phyloP scores from a whole-genome alignment of 2,113 vertebrate genomes.

The Corydoras maculifer region DNA sequence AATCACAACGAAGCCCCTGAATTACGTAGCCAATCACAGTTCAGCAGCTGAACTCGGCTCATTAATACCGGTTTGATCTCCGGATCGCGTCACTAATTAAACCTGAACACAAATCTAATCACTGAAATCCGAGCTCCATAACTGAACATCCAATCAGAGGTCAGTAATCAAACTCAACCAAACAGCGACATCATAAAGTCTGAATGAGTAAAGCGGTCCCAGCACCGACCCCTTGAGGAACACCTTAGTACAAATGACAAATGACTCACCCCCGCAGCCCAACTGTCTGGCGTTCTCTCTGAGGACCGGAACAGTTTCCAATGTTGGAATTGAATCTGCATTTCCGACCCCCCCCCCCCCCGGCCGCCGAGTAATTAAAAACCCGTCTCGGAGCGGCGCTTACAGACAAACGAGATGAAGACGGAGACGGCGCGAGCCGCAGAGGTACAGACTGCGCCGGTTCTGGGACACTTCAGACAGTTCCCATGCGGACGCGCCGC shows the following conservation, averaged over 20 bases:
- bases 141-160: too few relatives aligned
- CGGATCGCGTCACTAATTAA: too few relatives aligned
- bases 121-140: too few relatives aligned
- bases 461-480: constrained; percentile 9
- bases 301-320: constrained; percentile 1
- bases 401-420: constrained; percentile 33
- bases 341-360: constrained; percentile 27
- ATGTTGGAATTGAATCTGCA: constrained; percentile 25
- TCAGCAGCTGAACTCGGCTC: too few relatives aligned
- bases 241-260: neutral
- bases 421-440: constrained; percentile 22
- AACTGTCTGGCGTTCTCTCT: neutral
- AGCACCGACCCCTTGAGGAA: neutral
- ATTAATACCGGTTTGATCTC: too few relatives aligned
- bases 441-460: neutral
- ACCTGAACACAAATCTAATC: too few relatives aligned
- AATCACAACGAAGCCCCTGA: too few relatives aligned
- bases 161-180: too few relatives aligned
- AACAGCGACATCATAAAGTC: neutral
- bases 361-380: constrained; percentile 35
- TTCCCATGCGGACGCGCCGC: neutral
- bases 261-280: neutral
- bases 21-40: too few relatives aligned
- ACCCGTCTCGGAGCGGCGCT: constrained; percentile 27
- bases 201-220: neutral